Evolutionary conservation across 1,140 invertebrate genomes (phyloP), one percentile per base, ranked within the genome.

Genomic region (Littorina saxatilis): DNA sequence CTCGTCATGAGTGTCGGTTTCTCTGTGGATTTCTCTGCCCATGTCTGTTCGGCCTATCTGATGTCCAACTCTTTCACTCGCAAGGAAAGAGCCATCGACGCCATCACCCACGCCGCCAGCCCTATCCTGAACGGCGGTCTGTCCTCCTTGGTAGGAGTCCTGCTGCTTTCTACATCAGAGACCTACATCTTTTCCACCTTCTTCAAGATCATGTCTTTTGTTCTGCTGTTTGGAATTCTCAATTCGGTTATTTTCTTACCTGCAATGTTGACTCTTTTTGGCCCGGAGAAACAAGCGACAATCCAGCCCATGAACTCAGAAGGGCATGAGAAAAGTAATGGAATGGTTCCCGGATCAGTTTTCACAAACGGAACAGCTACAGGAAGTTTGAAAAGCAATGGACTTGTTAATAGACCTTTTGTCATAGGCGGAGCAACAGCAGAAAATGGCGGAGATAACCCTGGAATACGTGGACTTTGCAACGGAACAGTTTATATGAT

Each of bases 1-100:
- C 94, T 99, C 1, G 99, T 99, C 63, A 99, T 99, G 98, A 98
- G 98, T 88, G 98, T 99, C 43, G 98, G 98, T 55, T 99, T 99
- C 92, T 98, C 97, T 2, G 97, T 99, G 0, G 98, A 99, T 89
- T 99, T 98, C 91, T 98, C 97, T 0, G 98, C 98, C 7, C 98
- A 99, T 88, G 99, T 99, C 66, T 98, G 97, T 84, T 98, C 99
- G 88, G 97, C 97, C 0, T 99, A 98, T 91, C 97, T 99, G 95
- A 95, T 96, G 27, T 97, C 96, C 0, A 84, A 88, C 32, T 83
- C 88, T 11, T 81, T 81, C 83, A 84, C 84, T 78, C 82, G 86
- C n/a, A 83, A 89, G 35, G 96, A 97, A 23, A 94, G 96, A 79
- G 96, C 99, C 0, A 95, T 94, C 70, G 96, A 97, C 85, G 97